Conservation (phyloP, 2,113 vertebrate species). For the Platysternon megacephalum region DNA sequence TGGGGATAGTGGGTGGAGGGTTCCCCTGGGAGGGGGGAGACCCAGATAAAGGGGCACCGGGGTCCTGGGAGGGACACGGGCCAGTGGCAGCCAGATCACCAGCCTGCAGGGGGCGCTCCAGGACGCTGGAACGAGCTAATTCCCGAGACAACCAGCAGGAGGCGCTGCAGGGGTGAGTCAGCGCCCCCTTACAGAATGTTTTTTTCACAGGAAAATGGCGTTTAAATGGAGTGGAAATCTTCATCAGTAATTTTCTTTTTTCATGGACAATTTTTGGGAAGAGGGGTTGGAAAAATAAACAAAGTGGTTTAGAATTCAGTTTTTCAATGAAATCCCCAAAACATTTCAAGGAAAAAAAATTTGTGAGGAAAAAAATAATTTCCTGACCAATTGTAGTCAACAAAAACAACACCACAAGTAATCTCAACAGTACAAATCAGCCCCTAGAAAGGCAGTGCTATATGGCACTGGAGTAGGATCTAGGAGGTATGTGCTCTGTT, state of each 20-base stretch:
- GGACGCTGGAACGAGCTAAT: no score
- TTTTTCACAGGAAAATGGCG: neutral
- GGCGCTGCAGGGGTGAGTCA: no score
- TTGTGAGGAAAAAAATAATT: neutral
- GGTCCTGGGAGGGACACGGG: no score
- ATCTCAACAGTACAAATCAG: neutral
- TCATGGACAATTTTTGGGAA: neutral
- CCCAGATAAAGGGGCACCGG: no score
- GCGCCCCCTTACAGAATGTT: no score
- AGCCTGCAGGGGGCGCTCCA: no score
- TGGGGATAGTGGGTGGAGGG: no score
- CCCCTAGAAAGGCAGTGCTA: neutral
- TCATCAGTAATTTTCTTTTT: neutral
- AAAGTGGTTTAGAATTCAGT: neutral
- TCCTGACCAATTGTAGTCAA: neutral
- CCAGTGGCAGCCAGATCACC: no score
- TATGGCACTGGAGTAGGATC: neutral
- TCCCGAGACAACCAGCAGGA: no score
- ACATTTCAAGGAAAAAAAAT: neutral
- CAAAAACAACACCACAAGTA: neutral
- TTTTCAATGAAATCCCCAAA: neutral
- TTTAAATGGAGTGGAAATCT: neutral
- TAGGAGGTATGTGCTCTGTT: neutral
- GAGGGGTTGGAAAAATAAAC: neutral
- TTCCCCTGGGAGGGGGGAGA: no score